These are phyloP conservation scores for Drosophila cognata DNA, from an alignment of 2,888 invertebrate genomes.

Conservation along the genomic window DNA sequence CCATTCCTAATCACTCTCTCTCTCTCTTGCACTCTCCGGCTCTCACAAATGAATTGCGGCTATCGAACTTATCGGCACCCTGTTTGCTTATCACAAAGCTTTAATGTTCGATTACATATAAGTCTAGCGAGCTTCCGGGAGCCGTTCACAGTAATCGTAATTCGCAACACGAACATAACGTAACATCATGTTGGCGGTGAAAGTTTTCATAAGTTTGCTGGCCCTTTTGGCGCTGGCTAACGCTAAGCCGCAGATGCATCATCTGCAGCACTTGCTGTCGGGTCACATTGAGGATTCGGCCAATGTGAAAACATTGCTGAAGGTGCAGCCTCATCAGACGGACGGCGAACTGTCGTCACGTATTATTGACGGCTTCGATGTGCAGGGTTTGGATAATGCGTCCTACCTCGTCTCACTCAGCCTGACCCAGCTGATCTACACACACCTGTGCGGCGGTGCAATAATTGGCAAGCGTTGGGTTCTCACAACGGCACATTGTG, in stretches of 20 bases:
- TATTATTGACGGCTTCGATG: conserved; percentile 73
- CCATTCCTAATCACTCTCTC: conserved; percentile 6
- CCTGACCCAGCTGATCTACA: conserved; percentile 59
- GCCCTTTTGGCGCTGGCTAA: conserved; percentile 46
- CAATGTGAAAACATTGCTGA: conserved; percentile 21
- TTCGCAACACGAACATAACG: conserved; percentile 10
- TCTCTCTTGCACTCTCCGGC: neutral
- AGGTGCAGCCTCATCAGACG: conserved; percentile 5
- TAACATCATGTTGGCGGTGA: conserved; percentile 37
- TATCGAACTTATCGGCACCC: conserved; percentile 13
- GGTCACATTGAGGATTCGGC: conserved; percentile 34
- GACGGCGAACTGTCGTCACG: conserved; percentile 51
- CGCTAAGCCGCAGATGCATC: conserved; percentile 38
- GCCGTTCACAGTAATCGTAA: conserved; percentile 16
- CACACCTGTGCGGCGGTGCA: conserved; percentile 85
- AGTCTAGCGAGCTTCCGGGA: conserved; percentile 22
- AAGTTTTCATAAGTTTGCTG: conserved; percentile 44
- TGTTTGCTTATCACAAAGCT: conserved; percentile 50
- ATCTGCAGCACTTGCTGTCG: conserved; percentile 45
- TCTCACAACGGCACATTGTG: conserved; percentile 84
- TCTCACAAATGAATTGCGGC: neutral
- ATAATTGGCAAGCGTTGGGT: conserved; percentile 84
- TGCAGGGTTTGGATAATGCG: conserved; percentile 68
- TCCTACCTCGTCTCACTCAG: conserved; percentile 77
- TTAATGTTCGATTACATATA: conserved; percentile 38